Conservation (phyloP, 1,140 invertebrate genomes). For the Stegodyphus mimosarum region DNA sequence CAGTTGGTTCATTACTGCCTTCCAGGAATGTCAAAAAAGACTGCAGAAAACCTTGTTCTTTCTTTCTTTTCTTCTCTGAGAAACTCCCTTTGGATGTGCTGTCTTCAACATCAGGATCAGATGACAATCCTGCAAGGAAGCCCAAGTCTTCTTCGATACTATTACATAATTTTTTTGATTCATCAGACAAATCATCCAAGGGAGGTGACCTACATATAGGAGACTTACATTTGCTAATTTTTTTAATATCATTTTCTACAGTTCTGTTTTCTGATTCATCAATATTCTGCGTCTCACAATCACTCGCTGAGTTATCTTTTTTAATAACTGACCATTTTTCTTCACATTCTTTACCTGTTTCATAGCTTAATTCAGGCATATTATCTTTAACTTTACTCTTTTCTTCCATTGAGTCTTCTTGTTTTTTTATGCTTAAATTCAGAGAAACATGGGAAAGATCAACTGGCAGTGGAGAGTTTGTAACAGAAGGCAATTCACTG, state of each 20-base stretch:
- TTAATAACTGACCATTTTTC: conserved; percentile 49
- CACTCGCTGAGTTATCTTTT: neutral
- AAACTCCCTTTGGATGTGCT: conserved; percentile 36
- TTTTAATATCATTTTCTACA: neutral
- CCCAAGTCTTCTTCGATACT: conserved; percentile 63
- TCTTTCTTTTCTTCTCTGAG: conserved; percentile 47
- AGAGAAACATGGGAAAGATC: conserved; percentile 46
- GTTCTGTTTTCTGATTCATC: conserved; percentile 11
- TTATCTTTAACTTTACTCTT: conserved; percentile 24
- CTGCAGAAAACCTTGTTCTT: conserved; percentile 54
- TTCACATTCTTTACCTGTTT: conserved; percentile 17
- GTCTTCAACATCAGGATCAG: conserved; percentile 47
- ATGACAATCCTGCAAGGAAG: conserved; percentile 61
- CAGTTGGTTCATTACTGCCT: conserved; percentile 41
- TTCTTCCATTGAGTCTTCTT: conserved; percentile 23
- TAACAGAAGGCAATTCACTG: conserved; percentile 15
- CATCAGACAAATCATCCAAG: conserved; percentile 54
- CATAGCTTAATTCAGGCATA: conserved; percentile 41
- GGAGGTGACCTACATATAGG: conserved; percentile 38
- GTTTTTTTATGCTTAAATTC: conserved; percentile 23
- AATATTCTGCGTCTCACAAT: neutral
- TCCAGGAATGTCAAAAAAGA: conserved; percentile 62
- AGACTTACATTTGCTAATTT: conserved; percentile 29
- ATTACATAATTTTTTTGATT: conserved; percentile 60
- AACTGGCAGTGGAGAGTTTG: conserved; percentile 44